Percentiles rank a stretch among this genome's conserved stretches.
Evolutionary conservation across 1,140 invertebrate species (phyloP).

Genomic region (Bradysia coprophila): DNA sequence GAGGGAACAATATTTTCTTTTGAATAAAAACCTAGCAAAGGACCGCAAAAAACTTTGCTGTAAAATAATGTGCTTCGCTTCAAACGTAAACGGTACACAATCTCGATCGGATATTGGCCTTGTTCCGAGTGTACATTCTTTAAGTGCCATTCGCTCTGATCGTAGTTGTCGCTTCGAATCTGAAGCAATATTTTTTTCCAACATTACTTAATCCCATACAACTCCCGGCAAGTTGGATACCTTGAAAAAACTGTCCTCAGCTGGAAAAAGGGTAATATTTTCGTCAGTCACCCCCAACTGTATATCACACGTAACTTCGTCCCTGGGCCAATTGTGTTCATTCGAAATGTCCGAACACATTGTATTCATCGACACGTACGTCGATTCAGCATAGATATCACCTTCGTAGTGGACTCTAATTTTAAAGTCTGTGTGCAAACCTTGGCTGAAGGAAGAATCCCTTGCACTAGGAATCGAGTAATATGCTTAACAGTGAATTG

Average conservation of each 20-base stretch:
- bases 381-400: not conserved
- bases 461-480: not conserved
- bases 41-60: not conserved
- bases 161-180: not conserved
- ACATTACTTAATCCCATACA: not conserved
- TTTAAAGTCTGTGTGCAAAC: not conserved
- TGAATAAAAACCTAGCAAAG: not conserved
- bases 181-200: not conserved
- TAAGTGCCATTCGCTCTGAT: not conserved
- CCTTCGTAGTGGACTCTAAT: not conserved
- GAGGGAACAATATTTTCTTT: not conserved
- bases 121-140: too few relatives aligned
- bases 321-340: not conserved
- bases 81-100: not conserved
- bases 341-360: not conserved
- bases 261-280: not conserved
- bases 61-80: not conserved
- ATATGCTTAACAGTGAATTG: not conserved
- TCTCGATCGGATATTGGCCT: not conserved
- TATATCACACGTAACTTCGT: not conserved
- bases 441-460: not conserved
- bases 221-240: not conserved
- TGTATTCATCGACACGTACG: not conserved
- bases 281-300: not conserved
- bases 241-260: not conserved